Conservation (phyloP, 1,140 invertebrate species). For the Belonocnema kinseyi region DNA sequence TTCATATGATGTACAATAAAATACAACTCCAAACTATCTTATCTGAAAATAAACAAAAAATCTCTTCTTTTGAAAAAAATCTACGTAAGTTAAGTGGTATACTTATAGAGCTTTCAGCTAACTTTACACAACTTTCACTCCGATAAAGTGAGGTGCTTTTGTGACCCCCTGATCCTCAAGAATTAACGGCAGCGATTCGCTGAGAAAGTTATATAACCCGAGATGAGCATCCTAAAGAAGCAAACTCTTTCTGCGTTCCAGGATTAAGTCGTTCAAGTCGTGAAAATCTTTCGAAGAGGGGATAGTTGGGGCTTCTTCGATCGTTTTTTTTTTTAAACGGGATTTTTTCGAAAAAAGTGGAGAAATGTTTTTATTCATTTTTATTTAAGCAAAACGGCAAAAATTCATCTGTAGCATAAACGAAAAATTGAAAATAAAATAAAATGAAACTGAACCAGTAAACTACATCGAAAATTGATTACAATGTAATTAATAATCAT, state of each 20-base stretch:
- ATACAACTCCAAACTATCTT: no score
- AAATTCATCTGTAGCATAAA: no score
- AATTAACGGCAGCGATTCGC: constrained; percentile 50
- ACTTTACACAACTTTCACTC: constrained; percentile 51
- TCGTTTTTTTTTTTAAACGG: no score
- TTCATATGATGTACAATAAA: no score
- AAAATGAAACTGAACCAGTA: no score
- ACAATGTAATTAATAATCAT: no score
- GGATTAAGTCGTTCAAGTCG: constrained; percentile 41
- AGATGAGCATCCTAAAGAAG: constrained; percentile 46
- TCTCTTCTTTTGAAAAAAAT: background rate
- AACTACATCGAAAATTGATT: no score
- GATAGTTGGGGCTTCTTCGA: no score
- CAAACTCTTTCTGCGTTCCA: constrained; percentile 47
- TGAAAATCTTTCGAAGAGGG: background rate
- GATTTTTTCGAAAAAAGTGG: no score
- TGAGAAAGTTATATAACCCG: constrained; percentile 49
- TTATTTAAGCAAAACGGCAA: no score
- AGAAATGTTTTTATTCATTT: no score
- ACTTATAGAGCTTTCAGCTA: constrained; percentile 43
- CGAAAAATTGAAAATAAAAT: no score
- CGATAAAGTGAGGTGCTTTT: constrained; percentile 53
- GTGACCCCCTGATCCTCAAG: constrained; percentile 50
- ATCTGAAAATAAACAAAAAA: background rate
- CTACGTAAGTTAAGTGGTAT: constrained; percentile 34